Percentiles rank a stretch among this genome's conserved stretches.
Conservation (phyloP, 2,113 vertebrate genomes). For the Leiothrix lutea region DNA sequence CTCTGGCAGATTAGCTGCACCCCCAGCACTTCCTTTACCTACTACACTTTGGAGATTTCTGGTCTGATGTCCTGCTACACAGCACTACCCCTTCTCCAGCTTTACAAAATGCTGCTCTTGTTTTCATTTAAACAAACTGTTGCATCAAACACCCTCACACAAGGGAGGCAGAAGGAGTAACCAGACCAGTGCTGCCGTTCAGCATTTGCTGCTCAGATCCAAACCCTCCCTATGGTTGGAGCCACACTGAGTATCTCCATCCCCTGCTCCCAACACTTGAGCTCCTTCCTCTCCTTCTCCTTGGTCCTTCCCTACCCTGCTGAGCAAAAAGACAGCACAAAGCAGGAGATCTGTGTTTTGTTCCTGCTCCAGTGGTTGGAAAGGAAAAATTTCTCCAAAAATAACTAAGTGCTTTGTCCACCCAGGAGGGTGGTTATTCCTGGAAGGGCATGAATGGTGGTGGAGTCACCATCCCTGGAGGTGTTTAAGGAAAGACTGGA, state of each 20-base stretch:
- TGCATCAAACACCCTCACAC: background rate
- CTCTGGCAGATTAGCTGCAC: background rate
- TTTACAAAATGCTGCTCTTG: background rate
- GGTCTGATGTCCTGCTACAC: background rate
- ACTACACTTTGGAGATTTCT: background rate
- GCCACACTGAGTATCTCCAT: accelerated
- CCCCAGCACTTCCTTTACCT: background rate
- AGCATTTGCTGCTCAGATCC: background rate
- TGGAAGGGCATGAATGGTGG: background rate
- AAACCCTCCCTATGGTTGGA: accelerated
- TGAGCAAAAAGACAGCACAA: background rate
- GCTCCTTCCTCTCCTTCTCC: background rate
- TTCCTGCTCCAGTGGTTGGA: background rate
- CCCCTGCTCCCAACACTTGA: background rate
- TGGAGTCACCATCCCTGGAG: background rate
- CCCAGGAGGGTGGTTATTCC: background rate
- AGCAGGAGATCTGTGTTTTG: background rate
- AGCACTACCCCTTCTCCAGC: background rate
- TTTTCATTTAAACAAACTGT: background rate
- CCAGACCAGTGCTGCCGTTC: accelerated
- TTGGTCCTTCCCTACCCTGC: background rate
- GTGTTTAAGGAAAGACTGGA: background rate
- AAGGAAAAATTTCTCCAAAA: background rate
- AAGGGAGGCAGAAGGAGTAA: background rate
- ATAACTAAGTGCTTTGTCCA: background rate